Evolutionary conservation across 2,113 vertebrate genomes (phyloP).

Genomic region (Odontesthes bonariensis): DNA sequence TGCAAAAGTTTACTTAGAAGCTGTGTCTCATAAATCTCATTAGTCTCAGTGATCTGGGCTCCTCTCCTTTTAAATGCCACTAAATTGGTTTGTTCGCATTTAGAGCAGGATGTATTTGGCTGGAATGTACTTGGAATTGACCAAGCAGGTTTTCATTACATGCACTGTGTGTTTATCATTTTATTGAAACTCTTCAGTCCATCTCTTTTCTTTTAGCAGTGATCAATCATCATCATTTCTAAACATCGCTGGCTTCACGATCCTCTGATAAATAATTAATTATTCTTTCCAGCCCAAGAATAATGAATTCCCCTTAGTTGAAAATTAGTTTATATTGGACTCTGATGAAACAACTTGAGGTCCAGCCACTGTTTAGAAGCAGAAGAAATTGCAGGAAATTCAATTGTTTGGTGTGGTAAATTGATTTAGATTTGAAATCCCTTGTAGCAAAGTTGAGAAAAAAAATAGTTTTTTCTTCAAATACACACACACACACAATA

Average conservation of each 20-base stretch:
- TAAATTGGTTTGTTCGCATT: constrained; percentile 36
- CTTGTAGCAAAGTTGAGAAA: constrained; percentile 1
- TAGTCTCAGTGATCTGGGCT: constrained; percentile 21
- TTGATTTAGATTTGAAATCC: constrained; percentile 45
- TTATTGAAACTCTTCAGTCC: constrained; percentile 21
- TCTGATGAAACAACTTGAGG: constrained; percentile 63
- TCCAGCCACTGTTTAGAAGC: constrained; percentile 52
- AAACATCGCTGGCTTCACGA: constrained; percentile 42
- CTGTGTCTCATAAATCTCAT: constrained; percentile 32
- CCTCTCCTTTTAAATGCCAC: constrained; percentile 12
- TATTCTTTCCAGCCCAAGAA: constrained; percentile 61
- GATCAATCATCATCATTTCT: constrained; percentile 59
- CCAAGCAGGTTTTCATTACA: constrained; percentile 30
- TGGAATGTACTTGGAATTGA: constrained; percentile 28
- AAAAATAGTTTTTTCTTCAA: background rate
- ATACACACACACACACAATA: constrained; percentile 1
- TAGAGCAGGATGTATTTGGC: constrained; percentile 27
- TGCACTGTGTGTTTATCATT: constrained; percentile 32
- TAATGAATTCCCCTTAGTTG: constrained; percentile 62
- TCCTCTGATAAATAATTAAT: constrained; percentile 60
- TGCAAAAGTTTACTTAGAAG: constrained; percentile 21
- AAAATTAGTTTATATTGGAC: constrained; percentile 68
- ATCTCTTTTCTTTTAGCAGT: constrained; percentile 40
- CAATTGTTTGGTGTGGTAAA: constrained; percentile 44
- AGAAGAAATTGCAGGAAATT: constrained; percentile 53